Evolutionary conservation across 2,113 vertebrate genomes (phyloP).

Genomic region (Zosterops japonicus): DNA sequence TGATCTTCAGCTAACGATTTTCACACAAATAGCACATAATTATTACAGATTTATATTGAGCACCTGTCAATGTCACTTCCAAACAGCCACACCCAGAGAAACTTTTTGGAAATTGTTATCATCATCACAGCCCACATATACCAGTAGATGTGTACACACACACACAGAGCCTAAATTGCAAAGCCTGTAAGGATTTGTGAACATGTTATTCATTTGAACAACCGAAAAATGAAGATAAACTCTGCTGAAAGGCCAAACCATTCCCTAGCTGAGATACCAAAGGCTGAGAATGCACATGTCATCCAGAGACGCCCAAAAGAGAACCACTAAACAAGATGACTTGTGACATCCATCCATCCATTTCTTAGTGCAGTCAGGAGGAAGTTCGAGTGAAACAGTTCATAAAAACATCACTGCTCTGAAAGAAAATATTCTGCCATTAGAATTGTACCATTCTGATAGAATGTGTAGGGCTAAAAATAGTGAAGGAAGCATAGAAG

Average conservation of each 20-base stretch:
- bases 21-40: background rate
- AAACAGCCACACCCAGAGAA: background rate
- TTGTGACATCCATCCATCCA: background rate
- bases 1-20: background rate
- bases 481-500: background rate
- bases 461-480: rapidly evolving
- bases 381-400: background rate
- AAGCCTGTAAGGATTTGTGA: background rate
- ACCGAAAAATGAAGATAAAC: background rate
- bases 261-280: background rate
- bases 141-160: background rate
- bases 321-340: background rate
- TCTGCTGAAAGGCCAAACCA: background rate
- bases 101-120: background rate
- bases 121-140: background rate
- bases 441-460: background rate
- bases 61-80: background rate
- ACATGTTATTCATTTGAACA: background rate
- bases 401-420: background rate
- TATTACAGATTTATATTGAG: background rate
- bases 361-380: background rate
- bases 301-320: background rate
- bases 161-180: background rate
- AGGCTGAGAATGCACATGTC: background rate
- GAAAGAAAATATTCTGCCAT: background rate